Conservation (phyloP, 2,888 invertebrate genomes). For the Tenthredo notha region DNA sequence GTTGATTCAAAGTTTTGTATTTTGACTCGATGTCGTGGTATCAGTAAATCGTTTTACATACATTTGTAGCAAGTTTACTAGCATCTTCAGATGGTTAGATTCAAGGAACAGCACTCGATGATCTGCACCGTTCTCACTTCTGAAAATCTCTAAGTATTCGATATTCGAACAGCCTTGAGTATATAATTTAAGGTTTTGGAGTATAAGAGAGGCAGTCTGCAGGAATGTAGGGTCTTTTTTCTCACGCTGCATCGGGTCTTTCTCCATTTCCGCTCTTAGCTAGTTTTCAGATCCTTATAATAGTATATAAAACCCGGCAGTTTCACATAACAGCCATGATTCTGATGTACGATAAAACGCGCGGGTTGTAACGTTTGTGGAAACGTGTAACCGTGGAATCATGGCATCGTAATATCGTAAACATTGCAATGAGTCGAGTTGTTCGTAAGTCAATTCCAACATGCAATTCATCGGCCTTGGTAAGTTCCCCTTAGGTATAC, state of each 20-base stretch:
- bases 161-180: slow-evolving; percentile 1
- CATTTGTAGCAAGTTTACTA: not conserved
- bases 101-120: not conserved
- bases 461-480: slow-evolving; percentile 34
- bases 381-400: slow-evolving; percentile 18
- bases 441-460: not conserved
- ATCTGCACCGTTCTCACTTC: not conserved
- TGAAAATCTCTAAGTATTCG: not conserved
- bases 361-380: not conserved
- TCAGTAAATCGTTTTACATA: not conserved
- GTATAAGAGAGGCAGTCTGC: not conserved
- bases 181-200: not conserved
- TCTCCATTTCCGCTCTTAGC: slow-evolving; percentile 9
- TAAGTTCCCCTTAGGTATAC: slow-evolving; percentile 2
- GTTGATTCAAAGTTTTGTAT: not conserved
- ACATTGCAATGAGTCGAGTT: not conserved
- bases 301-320: not conserved
- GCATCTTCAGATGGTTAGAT: not conserved
- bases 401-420: not conserved
- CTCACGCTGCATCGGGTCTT: slow-evolving; percentile 8
- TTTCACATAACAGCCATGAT: slow-evolving; percentile 19
- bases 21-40: not conserved
- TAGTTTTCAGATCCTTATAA: not conserved
- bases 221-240: slow-evolving; percentile 17
- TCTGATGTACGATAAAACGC: slow-evolving; percentile 17